Base-by-base conservation (phyloP, 2,797 vertebrate genomes). In the Morelia viridis region DNA sequence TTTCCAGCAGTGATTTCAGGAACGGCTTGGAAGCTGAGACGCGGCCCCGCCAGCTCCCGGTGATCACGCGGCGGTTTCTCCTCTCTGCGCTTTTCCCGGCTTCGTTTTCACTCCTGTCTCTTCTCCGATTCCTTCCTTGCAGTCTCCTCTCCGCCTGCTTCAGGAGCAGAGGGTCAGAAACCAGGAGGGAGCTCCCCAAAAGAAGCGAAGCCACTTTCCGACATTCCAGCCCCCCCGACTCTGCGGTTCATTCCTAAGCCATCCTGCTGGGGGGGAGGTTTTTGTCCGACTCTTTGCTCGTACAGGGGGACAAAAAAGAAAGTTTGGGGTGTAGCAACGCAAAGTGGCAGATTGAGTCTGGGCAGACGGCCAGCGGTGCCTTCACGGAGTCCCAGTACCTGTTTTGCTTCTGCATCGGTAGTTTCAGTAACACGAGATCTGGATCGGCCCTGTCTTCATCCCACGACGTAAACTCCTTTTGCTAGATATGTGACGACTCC, bases 91-190 rank as follows among this genome's bases (percentile, higher is more conserved):
- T 95, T 98, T 96, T 98, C 97, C 96, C n/a, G 17, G 13, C 68
- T 76, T 41, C 71, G 17, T 76, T 76, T 80, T 80, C 35, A 80
- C 3, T 98, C 93, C 56, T 98, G 93, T 98, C 97, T 98, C 97
- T 98, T 3, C 56, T 96, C 94, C 90, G 93, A 96, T 98, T 98
- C 98, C 97, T 97, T 98, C 97, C 97, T 98, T 98, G 96, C 98
- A 99, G 99, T 98, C 98, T 99, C 97, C 97, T 99, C 97, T 98
- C 98, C 96, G 98, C 98, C 96, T 98, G 98, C 97, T 98, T 99
- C 97, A 98, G 98, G 97, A 98, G 97, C 96, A 98, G 98, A 97
- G 97, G 99, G 95, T 97, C 96, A 97, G 98, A 99, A 94, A 98
- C 98, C 92, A 98, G 98, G 98, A 98, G 98, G 98, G 98, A 97